phyloP scores from a whole-genome alignment of 2,888 invertebrate species.

The Sesia bembeciformis region DNA sequence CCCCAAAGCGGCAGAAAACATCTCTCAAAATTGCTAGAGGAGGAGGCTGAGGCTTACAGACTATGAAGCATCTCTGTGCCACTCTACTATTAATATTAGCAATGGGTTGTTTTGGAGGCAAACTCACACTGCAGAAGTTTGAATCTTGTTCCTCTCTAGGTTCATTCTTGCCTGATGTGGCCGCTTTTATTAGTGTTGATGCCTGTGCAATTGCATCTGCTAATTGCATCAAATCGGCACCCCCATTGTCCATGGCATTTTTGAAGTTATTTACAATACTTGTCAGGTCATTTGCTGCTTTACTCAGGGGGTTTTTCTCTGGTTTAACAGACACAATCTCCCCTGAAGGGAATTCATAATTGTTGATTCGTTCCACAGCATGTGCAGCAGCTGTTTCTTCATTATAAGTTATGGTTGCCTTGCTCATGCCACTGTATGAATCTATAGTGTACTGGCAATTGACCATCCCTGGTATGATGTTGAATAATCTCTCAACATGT shows the following conservation, averaged over 20 bases:
- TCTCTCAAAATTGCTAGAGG: conserved; percentile 84
- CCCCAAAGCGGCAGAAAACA: conserved; percentile 92
- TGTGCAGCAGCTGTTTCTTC: conserved; percentile 62
- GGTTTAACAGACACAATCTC: conserved; percentile 85
- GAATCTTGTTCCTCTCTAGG: conserved; percentile 18
- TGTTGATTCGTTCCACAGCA: conserved; percentile 89
- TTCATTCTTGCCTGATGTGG: conserved; percentile 38
- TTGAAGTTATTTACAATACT: conserved; percentile 54
- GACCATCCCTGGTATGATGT: conserved; percentile 81
- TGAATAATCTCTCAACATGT: conserved; percentile 88
- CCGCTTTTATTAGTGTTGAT: conserved; percentile 82
- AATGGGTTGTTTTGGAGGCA: conserved; percentile 83
- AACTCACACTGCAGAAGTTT: conserved; percentile 76
- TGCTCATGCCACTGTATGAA: conserved; percentile 60
- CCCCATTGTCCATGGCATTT: conserved; percentile 40
- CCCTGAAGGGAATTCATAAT: conserved; percentile 94
- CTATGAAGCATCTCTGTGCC: conserved; percentile 80
- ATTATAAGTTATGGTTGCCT: conserved; percentile 46
- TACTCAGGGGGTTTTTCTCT: conserved; percentile 58
- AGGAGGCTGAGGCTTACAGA: conserved; percentile 80
- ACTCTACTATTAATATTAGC: conserved; percentile 74
- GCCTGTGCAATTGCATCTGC: conserved; percentile 87
- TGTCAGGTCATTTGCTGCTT: conserved; percentile 48
- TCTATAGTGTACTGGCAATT: conserved; percentile 61
- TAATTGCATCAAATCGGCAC: conserved; percentile 76